Conservation (phyloP, 2,113 vertebrate species). For the Cynoglossus semilaevis region DNA sequence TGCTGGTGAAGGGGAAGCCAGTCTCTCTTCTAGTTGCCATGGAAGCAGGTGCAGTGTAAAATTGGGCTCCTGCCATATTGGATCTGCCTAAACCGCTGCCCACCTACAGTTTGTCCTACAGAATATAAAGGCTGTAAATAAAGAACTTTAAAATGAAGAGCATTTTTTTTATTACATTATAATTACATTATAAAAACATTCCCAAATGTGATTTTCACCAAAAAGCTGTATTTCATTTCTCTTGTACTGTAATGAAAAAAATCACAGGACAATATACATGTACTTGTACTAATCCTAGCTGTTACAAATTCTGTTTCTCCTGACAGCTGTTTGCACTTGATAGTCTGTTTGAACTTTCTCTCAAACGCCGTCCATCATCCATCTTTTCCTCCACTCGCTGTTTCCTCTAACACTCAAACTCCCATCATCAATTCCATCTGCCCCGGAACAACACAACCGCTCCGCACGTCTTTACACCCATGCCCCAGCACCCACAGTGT, state of each 20-base stretch:
- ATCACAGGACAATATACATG: slow-evolving; percentile 39
- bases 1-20: slow-evolving; percentile 59
- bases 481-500: slow-evolving; percentile 44
- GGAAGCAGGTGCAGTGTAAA: slow-evolving; percentile 68
- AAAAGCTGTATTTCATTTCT: slow-evolving; percentile 38
- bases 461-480: slow-evolving; percentile 41
- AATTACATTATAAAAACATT: slow-evolving; percentile 33
- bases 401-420: slow-evolving; percentile 46
- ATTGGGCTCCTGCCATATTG: slow-evolving; percentile 44
- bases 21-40: slow-evolving; percentile 73
- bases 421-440: slow-evolving; percentile 69
- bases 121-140: no score
- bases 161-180: no score
- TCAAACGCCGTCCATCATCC: slow-evolving; percentile 2
- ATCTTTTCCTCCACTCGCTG: slow-evolving; percentile 34
- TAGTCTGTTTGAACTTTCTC: slow-evolving; percentile 28
- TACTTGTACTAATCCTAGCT: slow-evolving; percentile 43
- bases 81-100: slow-evolving; percentile 66
- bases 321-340: slow-evolving; percentile 43
- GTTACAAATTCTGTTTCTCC: slow-evolving; percentile 30
- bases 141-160: no score
- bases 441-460: slow-evolving; percentile 51
- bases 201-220: slow-evolving; percentile 22
- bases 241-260: slow-evolving; percentile 39
- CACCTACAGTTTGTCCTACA: slow-evolving; percentile 42